Base-by-base conservation (phyloP, 2,888 invertebrate genomes). In the Sphaeridia pumilis region DNA sequence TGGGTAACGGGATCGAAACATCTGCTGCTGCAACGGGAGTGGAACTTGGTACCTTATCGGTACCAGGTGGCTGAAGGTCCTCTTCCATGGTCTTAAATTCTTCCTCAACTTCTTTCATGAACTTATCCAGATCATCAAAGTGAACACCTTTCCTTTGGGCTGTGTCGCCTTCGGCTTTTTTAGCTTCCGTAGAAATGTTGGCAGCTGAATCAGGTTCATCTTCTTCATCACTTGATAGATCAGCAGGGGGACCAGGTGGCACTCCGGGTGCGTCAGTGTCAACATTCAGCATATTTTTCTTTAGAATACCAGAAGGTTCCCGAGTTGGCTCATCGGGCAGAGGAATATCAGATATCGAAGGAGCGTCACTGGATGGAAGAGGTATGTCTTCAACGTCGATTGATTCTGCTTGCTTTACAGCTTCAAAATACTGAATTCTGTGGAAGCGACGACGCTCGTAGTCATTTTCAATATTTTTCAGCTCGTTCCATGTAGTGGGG, bases 341-440 rank as follows among this genome's bases (percentile, higher is more conserved):
- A 7, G 63, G 65, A 28, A 62, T 59, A 52, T 62, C 60, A 12
- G 58, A 58, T 17, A 53, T 46, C 26, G 48, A 41, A 36, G 36
- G 51, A 4, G 53, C 54, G 10, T 35, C 46, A 14, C 31, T 36
- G 60, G 78, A 75, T n/a, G 94, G 94, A 54, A 95, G 71, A 2
- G 94, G 94, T 70, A 95, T 95, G 72, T 94, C 93, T 71, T 94
- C 93, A 2, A 95, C 80, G 73, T 88, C 71, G 0, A 95, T 94
- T 66, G 88, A 85, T 69, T 95, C 93, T 0, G 95, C 94, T 71
- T 87, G 87, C 68, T 87, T 86, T 1, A 95, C 94, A 53, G 94
- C 90, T 70, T 95, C 94, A 71, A 83, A 94, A 70, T 90, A 93
- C 25, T 87, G 83, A 54, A 93, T 87, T 58, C 94, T 75, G 70